Evolutionary conservation across 2,113 vertebrate genomes (phyloP).

Genomic region (Tyrannus savana): DNA sequence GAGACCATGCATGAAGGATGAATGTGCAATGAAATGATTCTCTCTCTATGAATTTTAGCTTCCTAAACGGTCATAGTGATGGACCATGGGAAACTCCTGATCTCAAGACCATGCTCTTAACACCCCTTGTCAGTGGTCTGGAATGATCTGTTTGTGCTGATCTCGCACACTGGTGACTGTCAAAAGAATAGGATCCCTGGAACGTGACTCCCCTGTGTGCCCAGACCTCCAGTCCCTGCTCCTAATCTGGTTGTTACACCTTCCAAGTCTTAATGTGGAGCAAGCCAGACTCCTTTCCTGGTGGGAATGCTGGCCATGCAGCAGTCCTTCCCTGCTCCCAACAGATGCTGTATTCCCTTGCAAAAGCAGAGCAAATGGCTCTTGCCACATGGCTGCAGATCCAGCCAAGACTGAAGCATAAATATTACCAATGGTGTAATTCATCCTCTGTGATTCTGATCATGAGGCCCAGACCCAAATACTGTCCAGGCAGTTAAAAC

Average conservation of each 20-base stretch:
- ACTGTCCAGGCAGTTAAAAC: background rate
- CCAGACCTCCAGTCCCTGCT: fast-evolving
- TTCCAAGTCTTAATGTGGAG: background rate
- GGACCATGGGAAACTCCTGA: background rate
- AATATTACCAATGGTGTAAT: background rate
- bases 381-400: background rate
- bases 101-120: background rate
- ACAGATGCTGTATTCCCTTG: fast-evolving
- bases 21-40: background rate
- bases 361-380: fast-evolving
- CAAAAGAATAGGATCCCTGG: fast-evolving
- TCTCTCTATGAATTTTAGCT: background rate
- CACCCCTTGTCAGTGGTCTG: background rate
- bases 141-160: background rate
- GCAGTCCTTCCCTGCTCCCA: background rate
- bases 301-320: background rate
- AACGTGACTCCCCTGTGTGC: fast-evolving
- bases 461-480: background rate
- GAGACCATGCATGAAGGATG: background rate
- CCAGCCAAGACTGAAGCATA: background rate
- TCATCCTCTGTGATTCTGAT: background rate
- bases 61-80: background rate
- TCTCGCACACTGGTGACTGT: background rate
- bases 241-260: background rate
- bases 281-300: background rate